These are phyloP conservation scores for Cryptocephalus moraei DNA, from an alignment of 2,888 invertebrate species.

Conservation along the genomic window DNA sequence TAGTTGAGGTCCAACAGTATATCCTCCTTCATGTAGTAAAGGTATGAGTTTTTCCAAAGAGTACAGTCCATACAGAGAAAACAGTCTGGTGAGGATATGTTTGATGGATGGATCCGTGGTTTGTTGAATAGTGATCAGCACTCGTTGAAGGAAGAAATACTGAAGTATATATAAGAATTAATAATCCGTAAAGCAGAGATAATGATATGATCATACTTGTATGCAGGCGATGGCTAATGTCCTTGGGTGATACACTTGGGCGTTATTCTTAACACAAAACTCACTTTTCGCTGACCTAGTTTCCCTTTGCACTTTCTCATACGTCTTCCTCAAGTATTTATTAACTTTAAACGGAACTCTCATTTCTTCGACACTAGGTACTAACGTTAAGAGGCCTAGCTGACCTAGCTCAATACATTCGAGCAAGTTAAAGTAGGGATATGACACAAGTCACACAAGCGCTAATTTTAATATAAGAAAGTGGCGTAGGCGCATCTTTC, in stretches of 20 bases:
- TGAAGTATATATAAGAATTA: constrained; percentile 23
- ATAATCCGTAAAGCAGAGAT: neutral
- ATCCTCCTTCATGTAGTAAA: constrained; percentile 57
- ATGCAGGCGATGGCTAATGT: constrained; percentile 70
- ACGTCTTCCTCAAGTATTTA: constrained; percentile 60
- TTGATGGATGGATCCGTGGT: constrained; percentile 42
- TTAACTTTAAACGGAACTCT: too few relatives aligned
- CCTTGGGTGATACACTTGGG: constrained; percentile 74
- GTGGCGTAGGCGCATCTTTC: too few relatives aligned
- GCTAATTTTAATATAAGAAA: too few relatives aligned
- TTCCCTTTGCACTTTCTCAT: constrained; percentile 47
- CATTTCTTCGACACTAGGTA: too few relatives aligned
- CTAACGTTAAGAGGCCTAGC: too few relatives aligned
- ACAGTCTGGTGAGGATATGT: constrained; percentile 47
- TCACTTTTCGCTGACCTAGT: constrained; percentile 46
- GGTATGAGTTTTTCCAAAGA: constrained; percentile 65
- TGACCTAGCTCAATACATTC: too few relatives aligned
- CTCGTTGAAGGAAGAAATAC: constrained; percentile 46
- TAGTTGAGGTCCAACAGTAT: constrained; percentile 43
- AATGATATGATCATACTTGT: constrained; percentile 47
- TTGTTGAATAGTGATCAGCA: constrained; percentile 39
- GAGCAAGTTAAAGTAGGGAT: too few relatives aligned
- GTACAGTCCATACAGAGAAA: constrained; percentile 56
- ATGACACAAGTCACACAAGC: too few relatives aligned
- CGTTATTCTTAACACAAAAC: constrained; percentile 73